A percentile compares a stretch with the other conserved stretches of the same genome.
Conservation (phyloP, 2,797 vertebrate species). For the Siniperca undulata region DNA sequence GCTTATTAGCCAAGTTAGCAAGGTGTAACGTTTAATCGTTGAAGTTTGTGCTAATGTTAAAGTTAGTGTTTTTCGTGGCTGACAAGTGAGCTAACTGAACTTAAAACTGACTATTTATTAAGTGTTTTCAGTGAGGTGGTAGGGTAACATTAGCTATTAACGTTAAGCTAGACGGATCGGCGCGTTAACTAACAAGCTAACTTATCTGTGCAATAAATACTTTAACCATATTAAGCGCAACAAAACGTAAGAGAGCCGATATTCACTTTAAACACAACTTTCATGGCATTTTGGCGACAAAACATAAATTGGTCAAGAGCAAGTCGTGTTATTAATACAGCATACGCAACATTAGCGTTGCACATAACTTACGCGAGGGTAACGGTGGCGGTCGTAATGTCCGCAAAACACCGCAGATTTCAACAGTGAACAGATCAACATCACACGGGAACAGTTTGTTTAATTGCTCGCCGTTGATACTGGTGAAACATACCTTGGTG, state of each 20-base stretch:
- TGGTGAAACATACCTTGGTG: conserved; percentile 85
- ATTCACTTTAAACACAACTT: conserved; percentile 14
- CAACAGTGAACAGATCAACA: neutral
- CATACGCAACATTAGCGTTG: conserved; percentile 62
- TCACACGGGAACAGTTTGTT: neutral
- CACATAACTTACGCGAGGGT: conserved; percentile 40
- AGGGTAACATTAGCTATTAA: conserved; percentile 18
- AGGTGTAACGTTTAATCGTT: conserved; percentile 10
- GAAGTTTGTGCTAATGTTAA: neutral
- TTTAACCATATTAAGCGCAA: neutral
- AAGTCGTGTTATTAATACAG: conserved; percentile 31
- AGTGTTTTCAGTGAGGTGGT: neutral
- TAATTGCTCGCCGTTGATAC: neutral
- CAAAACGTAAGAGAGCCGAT: neutral
- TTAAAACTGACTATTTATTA: neutral
- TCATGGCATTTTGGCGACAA: neutral
- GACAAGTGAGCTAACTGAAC: neutral
- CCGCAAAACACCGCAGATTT: conserved; percentile 39
- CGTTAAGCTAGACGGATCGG: conserved; percentile 49
- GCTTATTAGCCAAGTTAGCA: conserved; percentile 53
- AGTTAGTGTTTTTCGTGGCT: neutral
- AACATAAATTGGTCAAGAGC: neutral
- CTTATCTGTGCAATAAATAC: conserved; percentile 19
- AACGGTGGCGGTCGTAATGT: conserved; percentile 30
- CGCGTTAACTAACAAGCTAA: conserved; percentile 62